Base-by-base conservation (phyloP, 2,113 vertebrate species). In the Hylia prasina region DNA sequence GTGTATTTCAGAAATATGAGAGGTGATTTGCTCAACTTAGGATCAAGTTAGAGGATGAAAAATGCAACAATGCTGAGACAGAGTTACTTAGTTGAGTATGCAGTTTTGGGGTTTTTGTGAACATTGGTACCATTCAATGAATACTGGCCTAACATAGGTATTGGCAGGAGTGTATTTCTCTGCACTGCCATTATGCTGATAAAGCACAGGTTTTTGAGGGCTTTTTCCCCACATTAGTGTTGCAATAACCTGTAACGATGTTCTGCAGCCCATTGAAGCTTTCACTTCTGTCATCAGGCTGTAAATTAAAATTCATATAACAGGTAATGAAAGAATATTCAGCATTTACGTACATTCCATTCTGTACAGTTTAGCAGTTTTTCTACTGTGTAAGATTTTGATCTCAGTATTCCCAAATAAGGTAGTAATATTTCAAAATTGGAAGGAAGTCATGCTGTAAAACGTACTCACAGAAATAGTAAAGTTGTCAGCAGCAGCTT, bases 401-500 rank as follows among this genome's bases (percentile, higher is more conserved):
- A 80, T 92, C 68, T 87, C 15, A 5, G 50, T 78, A 86, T 94
- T 96, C 37, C 96, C 91, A 96, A 96, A 97, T 96, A 96, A 93
- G 91, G 93, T 76, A 89, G 72, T 89, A 89, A 87, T 82, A 96
- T 83, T 95, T 94, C 90, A 90, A 54, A 96, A 93, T 5, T 80
- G 87, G 85, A 93, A 89, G 85, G 69, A 93, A 94, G 82, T 96
- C 93, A 45, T 96, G 89, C 92, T 94, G 92, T 93, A 96, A 96
- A 96, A 95, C 68, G 78, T 73, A 91, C 37, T 75, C 87, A 91
- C 83, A 96, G 89, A 92, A 96, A 96, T 95, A 96, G 92, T 95
- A 88, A 93, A 96, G 90, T 96, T 95, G 94, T 91, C 90, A 96
- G 92, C 72, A 90, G 64, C 85, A 90, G 79, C 71, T 96, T 97